phyloP scores from a whole-genome alignment of 2,888 invertebrate genomes.

The Ophioninae sp. region DNA sequence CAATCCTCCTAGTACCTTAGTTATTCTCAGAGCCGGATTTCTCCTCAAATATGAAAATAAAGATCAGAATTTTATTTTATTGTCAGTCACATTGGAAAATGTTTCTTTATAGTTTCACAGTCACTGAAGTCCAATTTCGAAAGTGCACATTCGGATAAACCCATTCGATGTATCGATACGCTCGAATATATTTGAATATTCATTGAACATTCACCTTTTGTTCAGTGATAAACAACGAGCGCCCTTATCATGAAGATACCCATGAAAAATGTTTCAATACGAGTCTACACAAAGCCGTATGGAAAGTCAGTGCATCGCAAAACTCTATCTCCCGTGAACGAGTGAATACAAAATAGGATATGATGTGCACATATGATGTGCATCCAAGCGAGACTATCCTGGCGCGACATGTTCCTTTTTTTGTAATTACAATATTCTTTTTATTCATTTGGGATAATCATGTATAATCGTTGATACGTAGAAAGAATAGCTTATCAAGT shows the following conservation, averaged over 20 bases:
- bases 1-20: background rate
- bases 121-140: no score
- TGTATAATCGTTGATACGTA: no score
- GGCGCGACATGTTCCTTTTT: slow-evolving; percentile 19
- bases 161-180: no score
- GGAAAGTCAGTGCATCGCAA: slow-evolving; percentile 14
- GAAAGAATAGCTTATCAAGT: no score
- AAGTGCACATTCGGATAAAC: no score
- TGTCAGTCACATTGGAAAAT: background rate
- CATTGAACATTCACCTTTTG: background rate
- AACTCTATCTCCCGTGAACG: slow-evolving; percentile 22
- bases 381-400: slow-evolving; percentile 37
- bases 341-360: slow-evolving; percentile 40
- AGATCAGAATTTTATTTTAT: background rate
- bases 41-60: slow-evolving; percentile 11
- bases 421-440: slow-evolving; percentile 10
- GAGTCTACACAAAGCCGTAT: slow-evolving; percentile 1
- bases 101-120: background rate
- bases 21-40: background rate
- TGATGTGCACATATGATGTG: slow-evolving; percentile 32
- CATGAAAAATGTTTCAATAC: background rate
- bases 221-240: background rate
- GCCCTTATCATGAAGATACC: background rate
- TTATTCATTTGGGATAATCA: no score
- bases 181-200: no score